Evolutionary conservation across 2,888 invertebrate species (phyloP).

Genomic region (Netelia melanura): DNA sequence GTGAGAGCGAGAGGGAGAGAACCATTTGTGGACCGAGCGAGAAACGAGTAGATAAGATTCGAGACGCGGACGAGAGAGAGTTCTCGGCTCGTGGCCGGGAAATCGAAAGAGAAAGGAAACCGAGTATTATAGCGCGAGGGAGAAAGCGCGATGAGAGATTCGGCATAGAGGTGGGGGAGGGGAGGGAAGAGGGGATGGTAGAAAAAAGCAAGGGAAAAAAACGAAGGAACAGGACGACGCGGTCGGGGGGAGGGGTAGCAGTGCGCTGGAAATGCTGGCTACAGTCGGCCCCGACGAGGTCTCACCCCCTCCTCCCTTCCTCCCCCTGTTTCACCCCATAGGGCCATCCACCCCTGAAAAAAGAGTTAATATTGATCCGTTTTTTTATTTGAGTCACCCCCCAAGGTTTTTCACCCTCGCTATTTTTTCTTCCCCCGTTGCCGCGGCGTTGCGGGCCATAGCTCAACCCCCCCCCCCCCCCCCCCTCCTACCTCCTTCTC

Average conservation of each 20-base stretch:
- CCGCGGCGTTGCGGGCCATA: slow-evolving; percentile 62
- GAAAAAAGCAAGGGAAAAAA: slow-evolving; percentile 49
- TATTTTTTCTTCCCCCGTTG: slow-evolving; percentile 84
- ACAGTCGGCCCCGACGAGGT: slow-evolving; percentile 57
- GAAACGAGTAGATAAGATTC: slow-evolving; percentile 53
- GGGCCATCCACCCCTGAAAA: slow-evolving; percentile 85
- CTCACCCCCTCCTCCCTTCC: slow-evolving; percentile 56
- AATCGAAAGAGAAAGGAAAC: slow-evolving; percentile 28
- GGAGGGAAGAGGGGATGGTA: slow-evolving; percentile 19
- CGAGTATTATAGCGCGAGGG: neutral
- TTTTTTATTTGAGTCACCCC: slow-evolving; percentile 89
- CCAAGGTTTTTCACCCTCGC: slow-evolving; percentile 88
- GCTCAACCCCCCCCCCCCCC: slow-evolving; percentile 42
- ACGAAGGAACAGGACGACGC: slow-evolving; percentile 25
- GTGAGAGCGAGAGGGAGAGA: slow-evolving; percentile 40
- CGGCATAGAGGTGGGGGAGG: neutral
- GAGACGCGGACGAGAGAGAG: slow-evolving; percentile 31
- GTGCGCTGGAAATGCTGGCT: slow-evolving; percentile 60
- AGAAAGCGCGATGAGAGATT: neutral
- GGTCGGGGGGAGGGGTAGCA: slow-evolving; percentile 22
- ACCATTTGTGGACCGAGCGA: neutral
- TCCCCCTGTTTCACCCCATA: slow-evolving; percentile 70
- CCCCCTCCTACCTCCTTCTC: slow-evolving; percentile 15
- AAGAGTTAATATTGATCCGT: slow-evolving; percentile 90
- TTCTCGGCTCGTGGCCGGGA: slow-evolving; percentile 10